Evolutionary conservation across 2,888 invertebrate genomes (phyloP).

Genomic region (Ectemnius lituratus): DNA sequence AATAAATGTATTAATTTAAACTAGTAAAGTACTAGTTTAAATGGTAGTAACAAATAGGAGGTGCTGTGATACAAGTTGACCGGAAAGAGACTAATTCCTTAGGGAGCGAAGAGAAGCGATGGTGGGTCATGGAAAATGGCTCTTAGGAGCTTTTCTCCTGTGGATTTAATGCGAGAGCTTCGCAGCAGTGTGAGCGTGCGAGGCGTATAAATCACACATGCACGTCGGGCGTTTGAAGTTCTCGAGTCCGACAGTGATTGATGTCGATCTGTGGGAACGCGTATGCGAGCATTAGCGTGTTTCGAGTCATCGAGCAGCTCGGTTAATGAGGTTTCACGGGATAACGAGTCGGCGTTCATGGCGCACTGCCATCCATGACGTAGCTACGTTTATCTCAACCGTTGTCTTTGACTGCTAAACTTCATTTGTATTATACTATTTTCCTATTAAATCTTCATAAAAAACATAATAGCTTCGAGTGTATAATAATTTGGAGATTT

Average conservation of each 20-base stretch:
- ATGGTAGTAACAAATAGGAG: too few relatives aligned
- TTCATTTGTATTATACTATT: slow-evolving; percentile 10
- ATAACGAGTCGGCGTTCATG: slow-evolving; percentile 25
- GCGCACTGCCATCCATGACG: slow-evolving; percentile 16
- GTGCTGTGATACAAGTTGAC: too few relatives aligned
- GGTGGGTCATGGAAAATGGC: too few relatives aligned
- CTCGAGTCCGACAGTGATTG: slow-evolving; percentile 49
- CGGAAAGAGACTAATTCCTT: too few relatives aligned
- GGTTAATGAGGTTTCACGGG: slow-evolving; percentile 50
- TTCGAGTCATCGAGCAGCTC: slow-evolving; percentile 49
- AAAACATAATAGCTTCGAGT: too few relatives aligned
- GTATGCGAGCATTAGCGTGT: slow-evolving; percentile 47
- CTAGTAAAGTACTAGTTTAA: too few relatives aligned
- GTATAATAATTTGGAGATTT: too few relatives aligned
- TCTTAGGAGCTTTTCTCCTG: too few relatives aligned
- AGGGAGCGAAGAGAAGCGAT: too few relatives aligned
- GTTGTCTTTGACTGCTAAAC: slow-evolving; percentile 19
- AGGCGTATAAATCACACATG: slow-evolving; percentile 42
- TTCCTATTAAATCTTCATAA: neutral
- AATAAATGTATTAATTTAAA: too few relatives aligned
- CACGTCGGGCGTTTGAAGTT: slow-evolving; percentile 35
- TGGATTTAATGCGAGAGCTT: too few relatives aligned
- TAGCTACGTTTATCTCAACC: slow-evolving; percentile 24
- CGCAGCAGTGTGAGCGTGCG: neutral
- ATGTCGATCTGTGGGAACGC: slow-evolving; percentile 38